phyloP scores from a whole-genome alignment of 2,888 invertebrate species.

The Cephus rjabovi region DNA sequence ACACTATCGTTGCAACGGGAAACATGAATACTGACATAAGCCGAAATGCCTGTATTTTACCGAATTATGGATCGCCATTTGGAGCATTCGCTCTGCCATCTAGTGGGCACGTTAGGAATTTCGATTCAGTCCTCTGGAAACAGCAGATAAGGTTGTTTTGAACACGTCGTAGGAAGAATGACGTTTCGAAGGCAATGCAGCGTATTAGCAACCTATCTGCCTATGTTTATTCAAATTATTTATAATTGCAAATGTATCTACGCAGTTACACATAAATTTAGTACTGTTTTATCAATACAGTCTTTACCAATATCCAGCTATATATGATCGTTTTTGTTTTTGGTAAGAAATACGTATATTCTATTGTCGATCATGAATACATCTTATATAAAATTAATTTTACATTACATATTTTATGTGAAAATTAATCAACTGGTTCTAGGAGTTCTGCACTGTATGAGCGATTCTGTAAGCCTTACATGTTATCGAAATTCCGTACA shows the following conservation, averaged over 20 bases:
- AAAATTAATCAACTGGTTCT: too few relatives aligned
- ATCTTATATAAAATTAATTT: too few relatives aligned
- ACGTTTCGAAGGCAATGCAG: background rate
- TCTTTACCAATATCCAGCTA: too few relatives aligned
- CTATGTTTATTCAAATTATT: background rate
- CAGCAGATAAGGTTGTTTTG: background rate
- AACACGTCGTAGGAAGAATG: background rate
- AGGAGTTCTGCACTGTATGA: too few relatives aligned
- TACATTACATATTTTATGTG: too few relatives aligned
- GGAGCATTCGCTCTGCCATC: background rate
- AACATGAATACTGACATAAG: background rate
- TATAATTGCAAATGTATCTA: background rate
- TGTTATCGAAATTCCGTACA: too few relatives aligned
- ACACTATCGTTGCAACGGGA: background rate
- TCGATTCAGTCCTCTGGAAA: background rate
- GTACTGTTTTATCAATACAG: too few relatives aligned
- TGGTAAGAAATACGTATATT: too few relatives aligned
- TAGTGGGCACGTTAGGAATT: background rate
- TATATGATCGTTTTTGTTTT: too few relatives aligned
- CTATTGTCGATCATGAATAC: too few relatives aligned
- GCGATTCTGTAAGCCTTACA: too few relatives aligned
- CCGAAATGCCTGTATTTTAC: background rate
- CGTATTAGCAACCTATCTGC: background rate
- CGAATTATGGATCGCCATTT: constrained; percentile 4
- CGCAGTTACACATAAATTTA: background rate